Evolutionary conservation across 1,140 invertebrate species (phyloP), one percentile per base, ranked within the genome.

Genomic region (Nylanderia fulva): DNA sequence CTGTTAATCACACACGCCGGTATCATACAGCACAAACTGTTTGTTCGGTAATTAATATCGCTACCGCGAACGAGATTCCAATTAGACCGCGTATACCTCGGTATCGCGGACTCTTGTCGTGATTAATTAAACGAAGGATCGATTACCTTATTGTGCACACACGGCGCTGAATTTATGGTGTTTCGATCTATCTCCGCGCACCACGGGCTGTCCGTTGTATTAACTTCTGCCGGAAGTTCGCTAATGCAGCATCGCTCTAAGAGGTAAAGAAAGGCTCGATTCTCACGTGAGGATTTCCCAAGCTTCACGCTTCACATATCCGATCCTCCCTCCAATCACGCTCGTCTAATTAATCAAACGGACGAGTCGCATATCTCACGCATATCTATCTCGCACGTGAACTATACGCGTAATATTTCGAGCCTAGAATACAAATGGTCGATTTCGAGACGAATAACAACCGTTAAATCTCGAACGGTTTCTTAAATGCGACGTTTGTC

Each of bases 1-100:
- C 21, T 21, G 60, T 69, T 80, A 69, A 82, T 82, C 66, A 58
- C 36, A 58, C 36, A 33, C 52, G 36, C 61, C 66, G 29, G 24
- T 18, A 85, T 72, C 66, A 45, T 63, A 52, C 36, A 56, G 75
- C 75, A 58, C 64, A 72, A 77, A 72, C 64, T 72, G 86, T 84
- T 86, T 84, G 86, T 84, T 72, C 71, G 33, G 48, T 87, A 88
- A 84, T 88, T 84, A 84, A 87, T 88, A 88, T 87, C 85, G 58
- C 71, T 76, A 76, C 63, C 36, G 39, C 39, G 85, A 88, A 69
- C 58, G 63, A 72, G 71, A 66, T 82, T 52, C 68, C 79, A 87
- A 87, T 87, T 87, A 80, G 68, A 75, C 63, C 79, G 42, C 18
- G 39, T 48, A 60, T 63, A 61, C 52, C 52, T 52, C 54, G 77